phyloP scores from a whole-genome alignment of 2,113 vertebrate genomes.

The Ctenodactylus gundi region DNA sequence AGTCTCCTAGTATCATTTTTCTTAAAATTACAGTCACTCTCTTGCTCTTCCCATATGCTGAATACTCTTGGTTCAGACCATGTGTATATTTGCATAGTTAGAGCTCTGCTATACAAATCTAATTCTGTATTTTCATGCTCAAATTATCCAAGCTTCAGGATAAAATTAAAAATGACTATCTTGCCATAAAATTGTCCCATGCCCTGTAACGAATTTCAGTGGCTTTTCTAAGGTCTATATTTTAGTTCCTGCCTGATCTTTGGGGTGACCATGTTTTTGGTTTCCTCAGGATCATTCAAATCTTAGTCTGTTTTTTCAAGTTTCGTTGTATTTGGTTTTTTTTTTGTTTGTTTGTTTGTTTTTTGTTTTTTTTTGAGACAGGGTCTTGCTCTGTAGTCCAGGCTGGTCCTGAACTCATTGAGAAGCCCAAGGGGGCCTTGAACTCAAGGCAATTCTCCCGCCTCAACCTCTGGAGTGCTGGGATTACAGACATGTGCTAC shows the following conservation, averaged over 20 bases:
- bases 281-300: background rate
- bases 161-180: background rate
- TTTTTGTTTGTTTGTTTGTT: too few relatives aligned
- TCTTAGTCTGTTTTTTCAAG: background rate
- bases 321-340: too few relatives aligned
- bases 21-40: background rate
- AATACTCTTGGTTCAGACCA: background rate
- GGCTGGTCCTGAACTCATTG: too few relatives aligned
- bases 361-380: too few relatives aligned
- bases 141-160: background rate
- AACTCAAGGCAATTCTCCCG: too few relatives aligned
- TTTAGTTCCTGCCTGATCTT: background rate
- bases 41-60: constrained; percentile 4
- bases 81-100: background rate
- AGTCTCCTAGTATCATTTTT: background rate
- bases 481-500: too few relatives aligned
- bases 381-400: too few relatives aligned
- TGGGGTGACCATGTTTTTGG: background rate
- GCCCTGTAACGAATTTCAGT: background rate
- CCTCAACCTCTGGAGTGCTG: too few relatives aligned
- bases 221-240: background rate
- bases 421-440: too few relatives aligned
- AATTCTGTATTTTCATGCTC: constrained; percentile 43
- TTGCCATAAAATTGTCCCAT: background rate
- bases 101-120: constrained; percentile 1